Evolutionary conservation across 2,113 vertebrate genomes (phyloP).

Genomic region (Tragulus kanchil): DNA sequence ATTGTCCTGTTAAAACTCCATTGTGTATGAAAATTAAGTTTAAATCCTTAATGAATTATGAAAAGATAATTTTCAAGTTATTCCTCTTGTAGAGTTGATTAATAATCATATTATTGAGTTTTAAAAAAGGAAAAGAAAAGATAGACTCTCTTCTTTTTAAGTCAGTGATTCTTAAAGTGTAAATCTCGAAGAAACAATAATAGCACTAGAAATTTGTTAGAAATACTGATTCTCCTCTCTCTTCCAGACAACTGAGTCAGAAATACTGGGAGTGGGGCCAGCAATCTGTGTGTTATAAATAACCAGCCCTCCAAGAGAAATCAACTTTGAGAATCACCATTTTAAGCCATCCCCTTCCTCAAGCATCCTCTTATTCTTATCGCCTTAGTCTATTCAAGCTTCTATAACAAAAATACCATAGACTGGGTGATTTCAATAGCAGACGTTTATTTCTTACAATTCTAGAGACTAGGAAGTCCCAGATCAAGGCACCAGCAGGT

Average conservation of each 20-base stretch:
- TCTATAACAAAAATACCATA: background rate
- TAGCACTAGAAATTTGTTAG: background rate
- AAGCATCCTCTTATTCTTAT: background rate
- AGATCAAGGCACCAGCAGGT: background rate
- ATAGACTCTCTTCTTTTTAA: background rate
- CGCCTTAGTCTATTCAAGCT: background rate
- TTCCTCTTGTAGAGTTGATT: constrained; percentile 75
- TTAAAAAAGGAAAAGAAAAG: background rate
- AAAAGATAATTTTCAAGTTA: constrained; percentile 85
- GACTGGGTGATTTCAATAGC: background rate
- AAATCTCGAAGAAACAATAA: background rate
- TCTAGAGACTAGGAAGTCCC: background rate
- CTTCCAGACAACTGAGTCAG: background rate
- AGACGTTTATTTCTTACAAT: background rate
- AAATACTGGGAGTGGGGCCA: background rate
- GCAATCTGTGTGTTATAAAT: background rate
- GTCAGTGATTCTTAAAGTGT: background rate
- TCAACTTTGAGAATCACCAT: background rate
- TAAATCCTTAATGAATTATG: constrained; percentile 84
- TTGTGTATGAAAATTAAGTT: constrained; percentile 82
- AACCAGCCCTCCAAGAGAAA: background rate
- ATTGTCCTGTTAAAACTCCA: constrained; percentile 81
- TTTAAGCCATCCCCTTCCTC: background rate
- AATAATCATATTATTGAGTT: constrained; percentile 69
- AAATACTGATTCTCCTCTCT: background rate